These are phyloP conservation scores for Muscina levida DNA, from an alignment of 2,888 invertebrate genomes.

Conservation along the genomic window DNA sequence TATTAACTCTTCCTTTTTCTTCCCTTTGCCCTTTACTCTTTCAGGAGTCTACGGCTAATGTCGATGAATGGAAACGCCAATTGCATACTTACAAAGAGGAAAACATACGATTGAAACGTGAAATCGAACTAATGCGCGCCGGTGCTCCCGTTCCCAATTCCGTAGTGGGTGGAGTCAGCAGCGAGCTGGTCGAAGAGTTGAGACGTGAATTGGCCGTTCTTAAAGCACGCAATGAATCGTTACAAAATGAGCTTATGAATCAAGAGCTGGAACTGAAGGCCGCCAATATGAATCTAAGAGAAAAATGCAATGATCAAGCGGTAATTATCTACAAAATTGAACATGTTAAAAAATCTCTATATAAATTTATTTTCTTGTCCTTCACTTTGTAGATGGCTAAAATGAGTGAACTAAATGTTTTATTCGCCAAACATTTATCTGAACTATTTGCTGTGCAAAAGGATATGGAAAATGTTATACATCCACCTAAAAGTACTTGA, in stretches of 20 bases:
- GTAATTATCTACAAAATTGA: slow-evolving; percentile 78
- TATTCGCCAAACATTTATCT: slow-evolving; percentile 78
- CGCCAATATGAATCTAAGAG: slow-evolving; percentile 78
- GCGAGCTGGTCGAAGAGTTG: slow-evolving; percentile 88
- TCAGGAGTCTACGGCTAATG: slow-evolving; percentile 94
- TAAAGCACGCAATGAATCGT: slow-evolving; percentile 89
- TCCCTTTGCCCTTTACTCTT: background rate
- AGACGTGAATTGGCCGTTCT: slow-evolving; percentile 87
- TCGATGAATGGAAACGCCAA: slow-evolving; percentile 99
- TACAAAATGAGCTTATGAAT: slow-evolving; percentile 89
- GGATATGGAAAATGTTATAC: slow-evolving; percentile 80
- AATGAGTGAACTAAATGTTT: slow-evolving; percentile 76
- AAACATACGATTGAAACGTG: slow-evolving; percentile 90
- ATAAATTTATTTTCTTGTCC: background rate
- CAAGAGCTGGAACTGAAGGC: slow-evolving; percentile 91
- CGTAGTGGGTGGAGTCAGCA: slow-evolving; percentile 80
- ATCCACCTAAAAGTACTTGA: slow-evolving; percentile 79
- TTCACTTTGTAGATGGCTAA: slow-evolving; percentile 75
- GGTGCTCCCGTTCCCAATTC: slow-evolving; percentile 74
- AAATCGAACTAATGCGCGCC: slow-evolving; percentile 86
- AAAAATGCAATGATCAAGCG: slow-evolving; percentile 86
- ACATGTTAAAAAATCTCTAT: background rate
- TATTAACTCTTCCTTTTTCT: background rate
- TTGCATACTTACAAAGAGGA: slow-evolving; percentile 95
- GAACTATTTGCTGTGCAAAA: slow-evolving; percentile 79